A percentile compares a stretch with the other conserved stretches of the same genome.
Evolutionary conservation across 2,888 invertebrate species (phyloP).

Genomic region (Stenichneumon culpator): DNA sequence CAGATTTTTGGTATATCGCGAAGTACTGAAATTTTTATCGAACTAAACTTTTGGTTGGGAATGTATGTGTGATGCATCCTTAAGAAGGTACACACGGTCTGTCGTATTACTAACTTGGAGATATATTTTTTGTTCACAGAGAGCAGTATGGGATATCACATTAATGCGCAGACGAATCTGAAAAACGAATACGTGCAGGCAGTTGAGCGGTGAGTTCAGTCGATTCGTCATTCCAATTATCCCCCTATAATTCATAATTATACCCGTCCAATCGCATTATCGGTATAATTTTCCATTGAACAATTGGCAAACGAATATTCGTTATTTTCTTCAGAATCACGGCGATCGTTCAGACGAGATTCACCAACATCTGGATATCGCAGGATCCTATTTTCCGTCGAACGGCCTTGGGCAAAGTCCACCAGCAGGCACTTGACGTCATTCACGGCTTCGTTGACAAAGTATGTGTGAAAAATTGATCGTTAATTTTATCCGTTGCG

Average conservation of each 20-base stretch:
- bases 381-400: conserved; percentile 85
- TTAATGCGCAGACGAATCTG: conserved; percentile 83
- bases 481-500: not conserved
- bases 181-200: conserved; percentile 84
- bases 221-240: conserved; percentile 16
- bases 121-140: conserved; percentile 75
- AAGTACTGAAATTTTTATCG: too few relatives aligned
- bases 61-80: too few relatives aligned
- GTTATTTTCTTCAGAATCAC: conserved; percentile 79
- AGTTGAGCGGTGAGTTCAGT: conserved; percentile 81
- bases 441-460: conserved; percentile 87
- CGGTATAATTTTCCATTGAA: not conserved
- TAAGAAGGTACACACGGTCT: too few relatives aligned
- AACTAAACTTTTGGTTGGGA: too few relatives aligned
- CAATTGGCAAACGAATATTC: not conserved
- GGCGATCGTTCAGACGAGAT: conserved; percentile 82
- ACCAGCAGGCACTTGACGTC: conserved; percentile 84
- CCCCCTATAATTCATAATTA: too few relatives aligned
- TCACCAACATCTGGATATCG: conserved; percentile 86
- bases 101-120: too few relatives aligned
- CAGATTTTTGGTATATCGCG: too few relatives aligned
- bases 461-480: conserved; percentile 77
- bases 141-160: conserved; percentile 84
- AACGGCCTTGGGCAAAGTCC: conserved; percentile 84
- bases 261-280: not conserved